phyloP scores from a whole-genome alignment of 2,888 invertebrate species.

The Ferdinandea cuprea region DNA sequence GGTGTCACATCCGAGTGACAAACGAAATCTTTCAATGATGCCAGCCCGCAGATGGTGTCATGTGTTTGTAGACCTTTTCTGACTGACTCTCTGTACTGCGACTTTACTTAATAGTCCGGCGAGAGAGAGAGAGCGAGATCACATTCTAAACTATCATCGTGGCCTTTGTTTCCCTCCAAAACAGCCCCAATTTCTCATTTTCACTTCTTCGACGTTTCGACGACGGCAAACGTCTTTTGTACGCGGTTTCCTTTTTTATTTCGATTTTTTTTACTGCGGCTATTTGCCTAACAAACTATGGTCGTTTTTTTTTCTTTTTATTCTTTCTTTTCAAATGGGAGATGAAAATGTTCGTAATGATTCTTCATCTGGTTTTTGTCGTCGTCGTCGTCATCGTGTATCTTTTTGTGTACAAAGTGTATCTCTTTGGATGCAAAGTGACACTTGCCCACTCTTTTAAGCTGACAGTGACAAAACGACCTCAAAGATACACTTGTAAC shows the following conservation, averaged over 20 bases:
- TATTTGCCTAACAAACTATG: conserved; percentile 62
- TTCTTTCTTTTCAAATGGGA: conserved; percentile 51
- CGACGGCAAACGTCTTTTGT: conserved; percentile 40
- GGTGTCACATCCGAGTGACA: conserved; percentile 67
- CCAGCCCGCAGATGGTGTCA: conserved; percentile 46
- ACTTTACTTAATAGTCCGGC: conserved; percentile 50
- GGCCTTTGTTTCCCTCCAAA: conserved; percentile 44
- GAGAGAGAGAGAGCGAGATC: too few species aligned
- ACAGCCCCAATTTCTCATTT: conserved; percentile 69
- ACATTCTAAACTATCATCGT: conserved; percentile 61
- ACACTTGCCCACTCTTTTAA: conserved; percentile 64
- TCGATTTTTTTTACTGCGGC: background rate
- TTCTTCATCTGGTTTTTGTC: conserved; percentile 39
- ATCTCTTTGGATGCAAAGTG: conserved; percentile 52
- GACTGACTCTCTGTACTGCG: conserved; percentile 24
- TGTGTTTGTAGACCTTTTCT: conserved; percentile 41
- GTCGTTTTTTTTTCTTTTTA: too few species aligned
- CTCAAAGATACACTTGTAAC: conserved; percentile 60
- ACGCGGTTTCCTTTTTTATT: background rate
- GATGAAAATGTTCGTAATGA: conserved; percentile 64
- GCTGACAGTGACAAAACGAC: conserved; percentile 71
- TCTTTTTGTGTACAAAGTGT: conserved; percentile 16
- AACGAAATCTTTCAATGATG: conserved; percentile 55
- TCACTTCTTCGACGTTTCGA: conserved; percentile 52
- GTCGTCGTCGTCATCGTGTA: conserved; percentile 5